Conservation (phyloP, 2,888 invertebrate genomes). For the Oasisia sp. region DNA sequence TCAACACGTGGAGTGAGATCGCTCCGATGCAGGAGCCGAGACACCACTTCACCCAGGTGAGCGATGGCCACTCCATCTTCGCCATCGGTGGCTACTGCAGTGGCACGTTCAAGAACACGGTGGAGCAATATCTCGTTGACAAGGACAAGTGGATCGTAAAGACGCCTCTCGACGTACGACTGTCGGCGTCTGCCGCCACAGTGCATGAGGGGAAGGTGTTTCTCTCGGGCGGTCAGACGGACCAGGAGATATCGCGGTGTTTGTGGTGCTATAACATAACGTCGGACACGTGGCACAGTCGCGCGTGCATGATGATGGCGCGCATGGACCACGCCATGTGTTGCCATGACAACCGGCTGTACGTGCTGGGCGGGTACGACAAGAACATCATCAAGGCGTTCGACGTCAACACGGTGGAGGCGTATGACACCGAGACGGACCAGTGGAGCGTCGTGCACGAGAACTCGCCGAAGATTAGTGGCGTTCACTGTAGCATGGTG, state of each 20-base stretch:
- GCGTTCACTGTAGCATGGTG: conserved; percentile 29
- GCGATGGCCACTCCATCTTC: conserved; percentile 26
- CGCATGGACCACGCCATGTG: conserved; percentile 35
- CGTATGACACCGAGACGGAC: conserved; percentile 29
- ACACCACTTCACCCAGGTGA: conserved; percentile 32
- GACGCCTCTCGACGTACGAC: conserved; percentile 25
- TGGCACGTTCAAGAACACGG: conserved; percentile 29
- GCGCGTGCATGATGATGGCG: conserved; percentile 25
- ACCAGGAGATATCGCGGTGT: conserved; percentile 29
- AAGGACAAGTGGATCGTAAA: conserved; percentile 26
- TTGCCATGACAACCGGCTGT: conserved; percentile 25
- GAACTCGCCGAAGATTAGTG: conserved; percentile 33
- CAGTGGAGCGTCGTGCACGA: conserved; percentile 32
- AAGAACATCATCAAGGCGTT: conserved; percentile 36
- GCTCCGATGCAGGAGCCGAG: conserved; percentile 32
- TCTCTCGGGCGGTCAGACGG: conserved; percentile 32
- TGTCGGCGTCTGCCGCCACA: conserved; percentile 31
- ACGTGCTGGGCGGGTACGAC: conserved; percentile 34
- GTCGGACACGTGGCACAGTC: conserved; percentile 26
- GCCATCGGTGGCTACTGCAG: conserved; percentile 36
- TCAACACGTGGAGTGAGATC: conserved; percentile 33
- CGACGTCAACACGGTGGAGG: conserved; percentile 33
- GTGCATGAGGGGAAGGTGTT: conserved; percentile 31
- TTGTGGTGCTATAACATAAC: conserved; percentile 30
- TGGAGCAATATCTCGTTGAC: conserved; percentile 30